Conservation (phyloP, 2,888 invertebrate species). For the Euproctis similis region DNA sequence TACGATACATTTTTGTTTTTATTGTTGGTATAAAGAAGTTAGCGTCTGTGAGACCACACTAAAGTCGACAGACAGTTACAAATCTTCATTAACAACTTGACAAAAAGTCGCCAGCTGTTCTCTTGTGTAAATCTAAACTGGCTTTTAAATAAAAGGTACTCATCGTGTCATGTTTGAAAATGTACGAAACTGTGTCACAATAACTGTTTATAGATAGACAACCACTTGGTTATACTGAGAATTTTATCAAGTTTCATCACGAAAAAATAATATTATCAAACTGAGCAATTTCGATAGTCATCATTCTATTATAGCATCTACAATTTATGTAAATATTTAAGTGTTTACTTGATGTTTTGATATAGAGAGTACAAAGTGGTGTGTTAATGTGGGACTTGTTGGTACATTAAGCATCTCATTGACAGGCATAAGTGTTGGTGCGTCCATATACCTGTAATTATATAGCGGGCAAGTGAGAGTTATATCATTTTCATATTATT, state of each 20-base stretch:
- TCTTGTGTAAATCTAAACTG: conserved; percentile 47
- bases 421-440: conserved; percentile 30
- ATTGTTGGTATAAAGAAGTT: conserved; percentile 42
- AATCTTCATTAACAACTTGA: conserved; percentile 65
- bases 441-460: conserved; percentile 27
- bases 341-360: conserved; percentile 14
- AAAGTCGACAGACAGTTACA: conserved; percentile 51
- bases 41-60: conserved; percentile 47
- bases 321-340: conserved; percentile 17
- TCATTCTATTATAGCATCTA: conserved; percentile 15
- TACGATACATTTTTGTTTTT: conserved; percentile 39
- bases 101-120: conserved; percentile 55
- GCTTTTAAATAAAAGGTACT: no score
- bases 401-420: conserved; percentile 31
- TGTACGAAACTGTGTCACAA: no score
- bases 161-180: no score
- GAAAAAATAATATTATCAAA: no score
- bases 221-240: no score
- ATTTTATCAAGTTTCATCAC: conserved; percentile 2
- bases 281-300: conserved; percentile 20
- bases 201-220: no score
- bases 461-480: no score
- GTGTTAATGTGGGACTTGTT: conserved; percentile 29
- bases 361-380: conserved; percentile 15
- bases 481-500: no score